A percentile compares a stretch with the other conserved stretches of the same genome.
Conservation (phyloP, 2,797 vertebrate species). For the Aeoliscus strigatus region DNA sequence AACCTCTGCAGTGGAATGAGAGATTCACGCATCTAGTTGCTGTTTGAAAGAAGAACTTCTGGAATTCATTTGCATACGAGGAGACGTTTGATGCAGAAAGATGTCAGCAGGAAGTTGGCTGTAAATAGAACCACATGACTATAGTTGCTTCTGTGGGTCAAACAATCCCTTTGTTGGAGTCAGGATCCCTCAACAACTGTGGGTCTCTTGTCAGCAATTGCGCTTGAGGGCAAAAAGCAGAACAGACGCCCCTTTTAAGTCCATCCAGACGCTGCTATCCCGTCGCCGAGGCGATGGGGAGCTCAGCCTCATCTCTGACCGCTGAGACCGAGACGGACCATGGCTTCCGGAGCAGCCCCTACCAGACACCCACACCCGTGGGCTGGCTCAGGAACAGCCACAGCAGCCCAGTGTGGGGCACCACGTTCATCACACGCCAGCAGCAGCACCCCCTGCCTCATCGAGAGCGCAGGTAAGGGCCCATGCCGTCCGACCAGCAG, state of each 20-base stretch:
- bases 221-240: conserved; percentile 11
- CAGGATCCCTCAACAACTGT: conserved; percentile 2
- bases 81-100: conserved; percentile 11
- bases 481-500: conserved; percentile 4
- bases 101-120: conserved; percentile 16
- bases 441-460: conserved; percentile 82
- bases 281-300: conserved; percentile 84
- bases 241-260: conserved; percentile 7
- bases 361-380: conserved; percentile 80
- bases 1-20: conserved; percentile 25
- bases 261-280: conserved; percentile 18
- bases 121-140: conserved; percentile 18
- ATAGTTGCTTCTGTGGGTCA: conserved; percentile 5
- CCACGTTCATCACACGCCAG: conserved; percentile 85
- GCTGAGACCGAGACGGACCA: conserved; percentile 94
- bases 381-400: conserved; percentile 90
- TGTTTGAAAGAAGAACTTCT: conserved; percentile 34
- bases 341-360: conserved; percentile 82
- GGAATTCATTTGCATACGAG: background rate
- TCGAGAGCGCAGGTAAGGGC: conserved; percentile 89
- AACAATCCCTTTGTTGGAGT: conserved; percentile 5
- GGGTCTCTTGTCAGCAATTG: conserved; percentile 15
- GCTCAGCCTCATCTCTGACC: conserved; percentile 93
- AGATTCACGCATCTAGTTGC: conserved; percentile 19
- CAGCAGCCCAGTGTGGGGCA: conserved; percentile 86